A percentile compares a stretch with the other conserved stretches of the same genome.
Conservation (phyloP, 2,888 invertebrate species). For the Palloptera scutellata region DNA sequence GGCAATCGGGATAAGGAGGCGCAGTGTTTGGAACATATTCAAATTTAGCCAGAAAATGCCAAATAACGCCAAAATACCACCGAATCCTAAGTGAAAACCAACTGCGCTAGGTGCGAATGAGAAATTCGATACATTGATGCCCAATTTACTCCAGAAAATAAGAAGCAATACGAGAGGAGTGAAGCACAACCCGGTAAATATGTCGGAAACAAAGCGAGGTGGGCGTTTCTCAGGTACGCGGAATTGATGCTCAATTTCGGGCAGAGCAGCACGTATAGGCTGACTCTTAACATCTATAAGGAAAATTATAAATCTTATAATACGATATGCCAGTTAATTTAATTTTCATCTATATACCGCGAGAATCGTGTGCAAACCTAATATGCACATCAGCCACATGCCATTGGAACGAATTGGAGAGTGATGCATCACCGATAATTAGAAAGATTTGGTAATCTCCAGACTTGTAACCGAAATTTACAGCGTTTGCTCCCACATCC, state of each 20-base stretch:
- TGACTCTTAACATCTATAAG: conserved; percentile 35
- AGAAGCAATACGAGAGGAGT: conserved; percentile 85
- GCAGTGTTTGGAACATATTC: conserved; percentile 95
- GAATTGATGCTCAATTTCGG: conserved; percentile 83
- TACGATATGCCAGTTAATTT: not conserved
- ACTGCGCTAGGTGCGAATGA: conserved; percentile 81
- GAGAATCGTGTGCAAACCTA: conserved; percentile 71
- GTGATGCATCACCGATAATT: conserved; percentile 89
- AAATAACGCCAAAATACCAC: conserved; percentile 89
- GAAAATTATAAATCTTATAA: not conserved
- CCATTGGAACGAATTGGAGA: conserved; percentile 92
- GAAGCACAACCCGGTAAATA: conserved; percentile 85
- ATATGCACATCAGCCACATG: conserved; percentile 79
- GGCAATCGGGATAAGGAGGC: conserved; percentile 85
- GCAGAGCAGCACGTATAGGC: conserved; percentile 65
- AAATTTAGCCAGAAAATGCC: conserved; percentile 90
- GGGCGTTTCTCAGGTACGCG: conserved; percentile 92
- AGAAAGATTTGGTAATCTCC: conserved; percentile 84
- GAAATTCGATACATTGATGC: conserved; percentile 86
- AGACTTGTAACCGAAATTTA: conserved; percentile 78
- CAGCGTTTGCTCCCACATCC: conserved; percentile 81
- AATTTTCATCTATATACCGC: conserved; percentile 41
- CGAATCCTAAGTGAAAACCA: conserved; percentile 89
- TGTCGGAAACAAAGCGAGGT: conserved; percentile 83
- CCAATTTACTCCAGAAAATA: conserved; percentile 84